Evolutionary conservation across 2,888 invertebrate species (phyloP), one percentile per base, ranked within the genome.

Genomic region (Metacarcinus magister): DNA sequence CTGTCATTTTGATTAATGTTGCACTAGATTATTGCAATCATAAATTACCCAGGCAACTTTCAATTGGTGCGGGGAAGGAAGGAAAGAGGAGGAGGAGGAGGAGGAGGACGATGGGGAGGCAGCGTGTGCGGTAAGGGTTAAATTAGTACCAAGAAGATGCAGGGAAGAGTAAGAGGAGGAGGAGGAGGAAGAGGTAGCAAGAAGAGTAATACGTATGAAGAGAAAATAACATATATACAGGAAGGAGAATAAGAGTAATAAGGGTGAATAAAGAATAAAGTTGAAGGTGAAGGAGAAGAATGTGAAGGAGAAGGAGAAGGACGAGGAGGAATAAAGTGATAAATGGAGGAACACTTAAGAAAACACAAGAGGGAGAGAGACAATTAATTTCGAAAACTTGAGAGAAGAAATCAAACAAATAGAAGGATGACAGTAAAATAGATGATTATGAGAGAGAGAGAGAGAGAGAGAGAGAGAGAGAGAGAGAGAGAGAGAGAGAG

Each of bases 1-100:
- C 95, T 96, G 96, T 96, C 96, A 95, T 95, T 96, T 96, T 96
- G 96, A 96, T 96, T 96, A 96, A 96, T 96, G 96, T 95, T 95
- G 94, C 94, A 94, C 95, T 95, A 95, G 96, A 96, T 96, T 96
- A 96, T 96, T 96, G 96, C 96, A 96, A 95, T 96, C 96, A 96
- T 96, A 96, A 95, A 96, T 96, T 96, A 96, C 95, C 94, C 48
- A 89, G 93, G 94, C 95, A 96, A 94, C 96, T 95, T 96, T 96
- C 96, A 96, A 96, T 96, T 96, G 95, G 94, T 89, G 92, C 87
- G 93, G 92, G 94, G 75, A 67, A 89, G n/a, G n/a, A n/a, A n/a
- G n/a, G n/a, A n/a, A n/a, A n/a, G n/a, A n/a, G n/a, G n/a, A n/a
- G n/a, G n/a, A n/a, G n/a, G n/a, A n/a, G n/a, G n/a, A n/a, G n/a